Conservation (phyloP, 2,113 vertebrate genomes). For the Poeciliopsis retropinna region DNA sequence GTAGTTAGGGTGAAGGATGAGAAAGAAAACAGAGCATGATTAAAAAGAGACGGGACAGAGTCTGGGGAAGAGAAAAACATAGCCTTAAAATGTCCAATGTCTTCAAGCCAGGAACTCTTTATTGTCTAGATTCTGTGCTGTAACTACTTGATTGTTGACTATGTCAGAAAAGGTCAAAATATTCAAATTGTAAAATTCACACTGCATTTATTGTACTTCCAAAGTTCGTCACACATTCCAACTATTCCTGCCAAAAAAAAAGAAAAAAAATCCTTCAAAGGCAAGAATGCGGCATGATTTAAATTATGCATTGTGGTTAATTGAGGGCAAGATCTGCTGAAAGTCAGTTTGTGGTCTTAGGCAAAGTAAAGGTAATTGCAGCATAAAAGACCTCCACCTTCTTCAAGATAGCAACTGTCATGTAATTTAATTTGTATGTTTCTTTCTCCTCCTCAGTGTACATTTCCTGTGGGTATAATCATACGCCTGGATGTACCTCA, state of each 20-base stretch:
- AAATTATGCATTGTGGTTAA: constrained; percentile 57
- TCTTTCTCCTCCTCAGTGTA: constrained; percentile 22
- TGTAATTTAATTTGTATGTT: constrained; percentile 34
- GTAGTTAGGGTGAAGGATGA: constrained; percentile 48
- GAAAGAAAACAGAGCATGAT: constrained; percentile 10
- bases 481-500: constrained; percentile 9
- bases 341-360: constrained; percentile 31
- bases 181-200: background rate
- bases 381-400: constrained; percentile 38
- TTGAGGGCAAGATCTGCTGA: constrained; percentile 40
- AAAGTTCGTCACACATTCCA: constrained; percentile 14
- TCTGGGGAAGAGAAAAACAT: background rate
- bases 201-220: constrained; percentile 33
- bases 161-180: background rate
- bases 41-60: background rate
- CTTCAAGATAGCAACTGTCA: constrained; percentile 5
- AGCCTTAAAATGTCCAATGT: background rate
- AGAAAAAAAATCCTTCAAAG: constrained; percentile 12
- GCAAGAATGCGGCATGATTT: constrained; percentile 27
- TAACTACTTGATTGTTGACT: background rate
- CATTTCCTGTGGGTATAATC: constrained; percentile 29
- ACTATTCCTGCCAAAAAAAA: background rate
- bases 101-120: no score
- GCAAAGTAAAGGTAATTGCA: constrained; percentile 38
- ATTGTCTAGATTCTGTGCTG: background rate